These are phyloP conservation scores for Thymelicus lineola DNA, from an alignment of 2,888 invertebrate genomes.

Conservation along the genomic window DNA sequence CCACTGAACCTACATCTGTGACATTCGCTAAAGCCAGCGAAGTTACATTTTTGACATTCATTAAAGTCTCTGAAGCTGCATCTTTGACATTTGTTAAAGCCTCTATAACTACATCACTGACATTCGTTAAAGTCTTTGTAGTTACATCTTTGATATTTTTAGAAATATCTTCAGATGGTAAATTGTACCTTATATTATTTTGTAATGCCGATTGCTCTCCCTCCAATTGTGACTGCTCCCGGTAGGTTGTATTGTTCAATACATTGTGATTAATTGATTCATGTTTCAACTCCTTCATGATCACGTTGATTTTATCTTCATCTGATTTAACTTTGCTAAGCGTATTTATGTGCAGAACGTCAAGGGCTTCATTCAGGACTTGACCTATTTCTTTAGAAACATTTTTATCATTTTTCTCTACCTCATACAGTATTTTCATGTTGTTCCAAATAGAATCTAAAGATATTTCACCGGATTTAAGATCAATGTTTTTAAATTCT, in stretches of 20 bases:
- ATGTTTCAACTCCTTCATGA: slow-evolving; percentile 52
- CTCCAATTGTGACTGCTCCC: slow-evolving; percentile 8
- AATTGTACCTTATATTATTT: not conserved
- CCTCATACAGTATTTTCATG: slow-evolving; percentile 57
- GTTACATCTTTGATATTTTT: slow-evolving; percentile 43
- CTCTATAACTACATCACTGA: not conserved
- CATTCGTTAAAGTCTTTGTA: slow-evolving; percentile 1
- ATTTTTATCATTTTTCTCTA: slow-evolving; percentile 55
- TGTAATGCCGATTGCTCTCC: not conserved
- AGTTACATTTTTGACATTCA: not conserved
- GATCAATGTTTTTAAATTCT: slow-evolving; percentile 46
- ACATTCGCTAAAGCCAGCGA: not conserved
- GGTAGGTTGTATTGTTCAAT: not conserved
- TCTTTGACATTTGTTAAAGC: slow-evolving; percentile 24
- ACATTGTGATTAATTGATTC: slow-evolving; percentile 41
- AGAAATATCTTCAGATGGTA: slow-evolving; percentile 17
- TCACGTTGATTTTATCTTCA: slow-evolving; percentile 54
- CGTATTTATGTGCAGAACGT: slow-evolving; percentile 48
- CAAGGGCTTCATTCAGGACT: slow-evolving; percentile 56
- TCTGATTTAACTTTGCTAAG: slow-evolving; percentile 41
- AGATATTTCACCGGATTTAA: slow-evolving; percentile 48
- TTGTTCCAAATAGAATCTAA: slow-evolving; percentile 56
- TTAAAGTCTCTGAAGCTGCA: not conserved
- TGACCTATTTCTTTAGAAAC: slow-evolving; percentile 57
- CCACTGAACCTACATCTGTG: not conserved